These are phyloP conservation scores for Asbolus verrucosus DNA, from an alignment of 1,140 invertebrate species.

Conservation along the genomic window DNA sequence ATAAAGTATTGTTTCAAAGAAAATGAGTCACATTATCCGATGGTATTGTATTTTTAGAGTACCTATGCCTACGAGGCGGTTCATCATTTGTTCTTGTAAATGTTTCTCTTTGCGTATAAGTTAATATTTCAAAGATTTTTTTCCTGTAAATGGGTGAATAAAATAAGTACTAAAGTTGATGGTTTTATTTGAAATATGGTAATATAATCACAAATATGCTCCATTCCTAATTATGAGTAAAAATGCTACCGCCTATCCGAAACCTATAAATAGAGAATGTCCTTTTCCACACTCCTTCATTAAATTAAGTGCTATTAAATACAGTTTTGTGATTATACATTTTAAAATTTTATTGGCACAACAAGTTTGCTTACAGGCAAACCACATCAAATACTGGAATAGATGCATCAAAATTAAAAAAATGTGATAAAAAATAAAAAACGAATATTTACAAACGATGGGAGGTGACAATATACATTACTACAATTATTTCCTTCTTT, in stretches of 20 bases:
- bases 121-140: constrained; percentile 11
- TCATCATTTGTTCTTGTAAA: constrained; percentile 3
- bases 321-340: constrained; percentile 30
- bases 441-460: constrained; percentile 34
- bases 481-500: constrained; percentile 53
- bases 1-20: constrained; percentile 64
- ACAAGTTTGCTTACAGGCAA: constrained; percentile 34
- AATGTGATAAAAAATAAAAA: constrained; percentile 7
- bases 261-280: constrained; percentile 43
- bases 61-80: too few relatives aligned
- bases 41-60: too few relatives aligned
- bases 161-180: constrained; percentile 13
- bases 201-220: constrained; percentile 47
- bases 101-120: background rate
- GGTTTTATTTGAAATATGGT: constrained; percentile 42
- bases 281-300: constrained; percentile 30
- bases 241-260: constrained; percentile 45
- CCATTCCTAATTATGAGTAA: constrained; percentile 36
- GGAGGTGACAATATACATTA: constrained; percentile 4
- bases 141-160: background rate
- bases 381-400: constrained; percentile 35
- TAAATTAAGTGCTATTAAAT: constrained; percentile 28
- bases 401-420: constrained; percentile 23
- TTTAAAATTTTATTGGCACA: constrained; percentile 46
- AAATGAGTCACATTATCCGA: too few relatives aligned